phyloP scores from a whole-genome alignment of 1,140 invertebrate genomes.

The Drosophila nikananu region DNA sequence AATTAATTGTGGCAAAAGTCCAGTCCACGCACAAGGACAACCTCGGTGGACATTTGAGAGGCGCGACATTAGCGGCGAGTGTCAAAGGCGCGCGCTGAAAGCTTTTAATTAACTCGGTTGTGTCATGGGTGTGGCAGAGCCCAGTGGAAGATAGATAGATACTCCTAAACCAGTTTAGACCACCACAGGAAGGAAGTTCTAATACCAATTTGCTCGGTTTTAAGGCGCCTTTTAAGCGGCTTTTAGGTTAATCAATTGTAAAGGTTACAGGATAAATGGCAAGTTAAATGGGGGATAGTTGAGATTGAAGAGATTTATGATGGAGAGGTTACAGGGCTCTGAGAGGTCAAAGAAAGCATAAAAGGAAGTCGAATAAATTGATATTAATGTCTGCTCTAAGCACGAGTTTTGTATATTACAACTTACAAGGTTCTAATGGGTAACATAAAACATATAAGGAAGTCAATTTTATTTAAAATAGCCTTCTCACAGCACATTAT shows the following conservation, averaged over 20 bases:
- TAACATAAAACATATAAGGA: too few relatives aligned
- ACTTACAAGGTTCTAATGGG: too few relatives aligned
- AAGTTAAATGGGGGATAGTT: background rate
- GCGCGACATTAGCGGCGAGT: constrained; percentile 44
- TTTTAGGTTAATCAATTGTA: constrained; percentile 16
- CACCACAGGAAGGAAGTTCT: constrained; percentile 20
- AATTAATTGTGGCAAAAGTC: constrained; percentile 49
- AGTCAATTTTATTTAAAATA: too few relatives aligned
- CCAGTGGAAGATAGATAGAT: constrained; percentile 36
- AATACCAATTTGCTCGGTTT: background rate
- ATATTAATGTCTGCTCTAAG: too few relatives aligned
- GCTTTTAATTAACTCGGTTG: constrained; percentile 53
- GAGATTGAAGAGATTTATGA: background rate
- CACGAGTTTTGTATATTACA: background rate
- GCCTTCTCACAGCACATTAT: too few relatives aligned
- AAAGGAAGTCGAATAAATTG: background rate
- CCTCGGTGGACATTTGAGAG: constrained; percentile 11
- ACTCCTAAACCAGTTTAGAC: constrained; percentile 19
- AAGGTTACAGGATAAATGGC: background rate
- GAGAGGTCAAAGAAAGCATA: background rate
- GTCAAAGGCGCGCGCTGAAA: constrained; percentile 47
- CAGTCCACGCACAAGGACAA: constrained; percentile 37
- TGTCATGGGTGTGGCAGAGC: constrained; percentile 19
- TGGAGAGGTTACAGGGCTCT: too few relatives aligned
- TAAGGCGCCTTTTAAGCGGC: background rate